Evolutionary conservation across 1,140 invertebrate species (phyloP).

Genomic region (Zaprionus capensis): DNA sequence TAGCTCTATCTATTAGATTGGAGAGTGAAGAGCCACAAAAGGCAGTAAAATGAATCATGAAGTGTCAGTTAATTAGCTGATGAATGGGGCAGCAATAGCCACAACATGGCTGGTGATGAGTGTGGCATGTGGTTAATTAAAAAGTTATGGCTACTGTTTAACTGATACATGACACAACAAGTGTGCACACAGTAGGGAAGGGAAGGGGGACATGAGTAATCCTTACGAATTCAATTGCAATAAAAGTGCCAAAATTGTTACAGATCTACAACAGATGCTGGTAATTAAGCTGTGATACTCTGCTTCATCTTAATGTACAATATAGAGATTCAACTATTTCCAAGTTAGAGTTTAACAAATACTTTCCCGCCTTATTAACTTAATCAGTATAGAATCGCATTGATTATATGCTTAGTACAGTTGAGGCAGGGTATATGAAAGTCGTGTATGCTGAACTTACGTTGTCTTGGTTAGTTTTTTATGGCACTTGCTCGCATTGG

Average conservation of each 20-base stretch:
- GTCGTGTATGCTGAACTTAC: neutral
- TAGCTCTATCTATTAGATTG: neutral
- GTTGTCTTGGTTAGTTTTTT: neutral
- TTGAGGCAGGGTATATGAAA: neutral
- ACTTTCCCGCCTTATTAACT: too few relatives aligned
- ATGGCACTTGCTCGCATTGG: constrained; percentile 3
- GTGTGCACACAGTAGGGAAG: too few relatives aligned
- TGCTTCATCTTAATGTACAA: too few relatives aligned
- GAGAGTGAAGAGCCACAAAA: neutral
- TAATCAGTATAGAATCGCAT: too few relatives aligned
- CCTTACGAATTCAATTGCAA: neutral
- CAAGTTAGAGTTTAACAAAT: neutral
- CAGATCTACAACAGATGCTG: neutral
- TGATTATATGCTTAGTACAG: too few relatives aligned
- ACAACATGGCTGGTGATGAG: neutral
- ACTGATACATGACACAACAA: too few relatives aligned
- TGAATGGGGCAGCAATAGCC: constrained; percentile 12
- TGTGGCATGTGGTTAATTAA: constrained; percentile 38
- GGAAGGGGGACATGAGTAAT: neutral
- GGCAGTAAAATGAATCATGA: constrained; percentile 26
- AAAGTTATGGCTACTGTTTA: constrained; percentile 37
- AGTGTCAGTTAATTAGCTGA: constrained; percentile 60
- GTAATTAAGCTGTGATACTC: too few relatives aligned
- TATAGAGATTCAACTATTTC: neutral
- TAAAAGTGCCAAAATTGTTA: neutral